Percentiles rank a stretch among this genome's conserved stretches.
phyloP scores from a whole-genome alignment of 2,888 invertebrate genomes.

The Lepidochrysops patricia region DNA sequence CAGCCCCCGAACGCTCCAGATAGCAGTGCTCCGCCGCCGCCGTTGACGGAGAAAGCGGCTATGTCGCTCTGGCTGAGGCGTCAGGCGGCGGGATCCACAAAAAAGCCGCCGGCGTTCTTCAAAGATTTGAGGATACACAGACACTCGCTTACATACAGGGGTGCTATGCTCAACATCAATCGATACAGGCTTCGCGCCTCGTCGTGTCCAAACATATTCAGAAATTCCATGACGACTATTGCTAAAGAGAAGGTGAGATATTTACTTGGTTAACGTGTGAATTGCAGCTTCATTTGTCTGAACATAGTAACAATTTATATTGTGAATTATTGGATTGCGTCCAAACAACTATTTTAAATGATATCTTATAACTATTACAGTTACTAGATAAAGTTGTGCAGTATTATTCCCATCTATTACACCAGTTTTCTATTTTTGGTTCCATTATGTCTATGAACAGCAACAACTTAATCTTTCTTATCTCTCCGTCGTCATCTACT shows the following conservation, averaged over 20 bases:
- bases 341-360: background rate
- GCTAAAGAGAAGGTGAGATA: conserved; percentile 80
- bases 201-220: conserved; percentile 92
- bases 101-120: conserved; percentile 79
- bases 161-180: conserved; percentile 89
- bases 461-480: too few relatives aligned
- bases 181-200: conserved; percentile 86
- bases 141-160: conserved; percentile 86
- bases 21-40: conserved; percentile 29
- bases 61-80: conserved; percentile 74
- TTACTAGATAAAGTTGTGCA: background rate
- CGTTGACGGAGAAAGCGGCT: conserved; percentile 59
- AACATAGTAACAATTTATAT: background rate
- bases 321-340: background rate
- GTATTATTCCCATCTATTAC: background rate
- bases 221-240: conserved; percentile 89
- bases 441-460: background rate
- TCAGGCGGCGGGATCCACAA: conserved; percentile 54
- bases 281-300: background rate
- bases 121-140: conserved; percentile 84
- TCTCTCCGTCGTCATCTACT: too few relatives aligned
- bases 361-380: background rate
- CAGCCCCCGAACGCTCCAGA: conserved; percentile 34
- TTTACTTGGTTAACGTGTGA: background rate
- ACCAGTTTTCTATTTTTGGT: background rate